phyloP scores from a whole-genome alignment of 1,140 invertebrate genomes.

The Acarapis woodi region DNA sequence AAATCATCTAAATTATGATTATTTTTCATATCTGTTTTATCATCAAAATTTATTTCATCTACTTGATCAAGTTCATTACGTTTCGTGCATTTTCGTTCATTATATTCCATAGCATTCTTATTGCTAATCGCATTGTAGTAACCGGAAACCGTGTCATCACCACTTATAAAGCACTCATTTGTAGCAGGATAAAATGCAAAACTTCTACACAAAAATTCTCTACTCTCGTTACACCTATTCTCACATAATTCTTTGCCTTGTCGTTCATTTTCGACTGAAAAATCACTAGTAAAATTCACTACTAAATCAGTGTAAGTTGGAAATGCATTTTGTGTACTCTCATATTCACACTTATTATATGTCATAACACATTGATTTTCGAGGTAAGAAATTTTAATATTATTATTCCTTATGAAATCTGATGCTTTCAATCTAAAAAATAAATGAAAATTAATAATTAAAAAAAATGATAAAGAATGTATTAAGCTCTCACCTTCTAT shows the following conservation, averaged over 20 bases:
- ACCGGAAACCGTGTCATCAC: conserved; percentile 14
- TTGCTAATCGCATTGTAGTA: conserved; percentile 14
- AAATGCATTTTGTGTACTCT: conserved; percentile 16
- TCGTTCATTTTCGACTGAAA: too few species aligned
- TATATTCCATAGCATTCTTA: conserved; percentile 20
- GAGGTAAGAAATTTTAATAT: conserved; percentile 20
- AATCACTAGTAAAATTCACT: too few species aligned
- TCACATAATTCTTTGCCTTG: conserved; percentile 18
- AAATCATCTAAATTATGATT: too few species aligned
- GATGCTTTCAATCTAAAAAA: conserved; percentile 17
- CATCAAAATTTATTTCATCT: too few species aligned
- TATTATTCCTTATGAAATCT: conserved; percentile 17
- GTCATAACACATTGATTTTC: conserved; percentile 22
- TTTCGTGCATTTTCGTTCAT: conserved; percentile 18
- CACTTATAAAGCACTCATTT: conserved; percentile 21
- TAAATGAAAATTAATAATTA: too few species aligned
- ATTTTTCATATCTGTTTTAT: too few species aligned
- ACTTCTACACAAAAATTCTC: conserved; percentile 20
- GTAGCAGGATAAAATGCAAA: conserved; percentile 20
- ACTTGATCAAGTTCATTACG: too few species aligned
- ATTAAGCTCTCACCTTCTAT: too few species aligned
- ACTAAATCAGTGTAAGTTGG: conserved; percentile 21
- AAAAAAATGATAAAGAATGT: too few species aligned
- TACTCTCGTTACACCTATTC: conserved; percentile 17
- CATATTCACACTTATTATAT: conserved; percentile 14